Evolutionary conservation across 2,888 invertebrate species (phyloP).

Genomic region (Clitarchus hookeri): DNA sequence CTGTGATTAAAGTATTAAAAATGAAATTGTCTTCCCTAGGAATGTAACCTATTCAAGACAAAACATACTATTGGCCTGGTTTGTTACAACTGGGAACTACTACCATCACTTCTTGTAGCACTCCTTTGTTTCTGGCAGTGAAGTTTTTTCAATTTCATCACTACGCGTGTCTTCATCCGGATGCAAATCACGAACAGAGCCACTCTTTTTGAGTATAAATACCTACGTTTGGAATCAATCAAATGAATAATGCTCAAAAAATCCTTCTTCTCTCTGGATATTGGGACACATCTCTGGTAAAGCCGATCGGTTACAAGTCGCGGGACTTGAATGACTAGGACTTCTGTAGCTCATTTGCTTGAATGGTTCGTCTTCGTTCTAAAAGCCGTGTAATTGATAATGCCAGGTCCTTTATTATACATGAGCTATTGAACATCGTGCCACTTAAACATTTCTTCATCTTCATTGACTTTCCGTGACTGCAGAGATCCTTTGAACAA

Average conservation of each 20-base stretch:
- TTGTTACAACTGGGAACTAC: background rate
- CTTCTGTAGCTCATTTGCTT: background rate
- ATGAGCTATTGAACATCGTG: background rate
- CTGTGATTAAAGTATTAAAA: too few relatives aligned
- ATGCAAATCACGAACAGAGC: background rate
- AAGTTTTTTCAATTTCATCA: background rate
- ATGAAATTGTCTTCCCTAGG: background rate
- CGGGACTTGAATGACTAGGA: background rate
- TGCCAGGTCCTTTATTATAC: background rate
- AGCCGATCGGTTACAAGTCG: background rate
- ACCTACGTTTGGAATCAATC: background rate
- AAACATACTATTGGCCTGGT: background rate
- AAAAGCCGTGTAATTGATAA: background rate
- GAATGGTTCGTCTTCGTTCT: background rate
- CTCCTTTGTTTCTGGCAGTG: background rate
- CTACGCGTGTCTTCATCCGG: background rate
- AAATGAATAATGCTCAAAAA: background rate
- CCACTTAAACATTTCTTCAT: background rate
- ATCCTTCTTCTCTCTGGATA: slow-evolving; percentile 26
- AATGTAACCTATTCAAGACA: too few relatives aligned
- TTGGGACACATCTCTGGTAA: slow-evolving; percentile 4
- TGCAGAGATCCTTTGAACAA: background rate
- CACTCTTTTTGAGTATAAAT: background rate
- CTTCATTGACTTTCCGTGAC: background rate
- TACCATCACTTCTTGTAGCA: background rate